These are phyloP conservation scores for Cossypha niveicapilla DNA, from an alignment of 2,797 vertebrate genomes.

Conservation along the genomic window DNA sequence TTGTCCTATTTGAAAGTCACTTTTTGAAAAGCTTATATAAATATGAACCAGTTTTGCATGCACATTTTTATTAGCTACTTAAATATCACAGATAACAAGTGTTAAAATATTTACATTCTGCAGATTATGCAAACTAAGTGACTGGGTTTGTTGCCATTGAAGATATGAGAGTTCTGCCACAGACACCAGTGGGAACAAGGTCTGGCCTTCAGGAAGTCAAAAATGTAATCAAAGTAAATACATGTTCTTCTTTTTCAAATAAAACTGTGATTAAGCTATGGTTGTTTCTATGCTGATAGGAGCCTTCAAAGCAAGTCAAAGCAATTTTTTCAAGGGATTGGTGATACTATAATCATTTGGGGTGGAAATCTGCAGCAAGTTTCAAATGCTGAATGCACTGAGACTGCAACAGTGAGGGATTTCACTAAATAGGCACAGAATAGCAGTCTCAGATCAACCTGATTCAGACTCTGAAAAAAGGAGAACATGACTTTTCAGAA, in stretches of 20 bases:
- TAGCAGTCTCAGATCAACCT: neutral
- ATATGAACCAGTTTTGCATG: slow-evolving; percentile 1
- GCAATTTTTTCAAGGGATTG: neutral
- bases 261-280: neutral
- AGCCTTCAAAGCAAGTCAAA: neutral
- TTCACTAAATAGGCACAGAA: neutral
- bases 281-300: slow-evolving; percentile 1
- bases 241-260: neutral
- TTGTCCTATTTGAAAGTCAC: slow-evolving; percentile 28
- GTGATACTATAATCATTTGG: neutral
- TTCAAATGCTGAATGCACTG: neutral
- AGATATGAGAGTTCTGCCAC: neutral
- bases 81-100: slow-evolving; percentile 28
- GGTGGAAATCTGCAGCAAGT: neutral
- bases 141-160: slow-evolving; percentile 13
- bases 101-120: slow-evolving; percentile 50
- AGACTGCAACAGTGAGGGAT: neutral
- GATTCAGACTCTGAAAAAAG: neutral
- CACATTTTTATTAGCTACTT: slow-evolving; percentile 57
- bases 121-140: slow-evolving; percentile 25
- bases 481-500: neutral
- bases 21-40: slow-evolving; percentile 29
- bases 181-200: neutral
- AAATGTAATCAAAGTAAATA: slow-evolving; percentile 15
- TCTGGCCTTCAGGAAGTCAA: neutral